phyloP scores from a whole-genome alignment of 2,888 invertebrate genomes.

The Macrostomum cliftonense region DNA sequence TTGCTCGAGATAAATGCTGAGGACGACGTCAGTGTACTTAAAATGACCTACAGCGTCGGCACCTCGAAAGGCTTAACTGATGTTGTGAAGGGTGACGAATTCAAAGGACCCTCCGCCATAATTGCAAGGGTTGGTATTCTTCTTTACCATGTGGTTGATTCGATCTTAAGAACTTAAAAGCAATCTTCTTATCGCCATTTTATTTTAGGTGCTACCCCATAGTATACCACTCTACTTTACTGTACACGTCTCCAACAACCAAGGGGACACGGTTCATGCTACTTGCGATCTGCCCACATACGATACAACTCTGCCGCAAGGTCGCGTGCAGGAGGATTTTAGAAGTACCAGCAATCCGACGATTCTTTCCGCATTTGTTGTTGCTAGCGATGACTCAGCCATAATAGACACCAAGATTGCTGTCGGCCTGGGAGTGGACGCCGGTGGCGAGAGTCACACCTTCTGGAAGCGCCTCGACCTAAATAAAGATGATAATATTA shows the following conservation, averaged over 20 bases:
- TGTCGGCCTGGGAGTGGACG: neutral
- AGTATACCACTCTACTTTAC: constrained; percentile 19
- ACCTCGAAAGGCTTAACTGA: constrained; percentile 1
- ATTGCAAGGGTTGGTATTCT: neutral
- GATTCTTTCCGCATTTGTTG: constrained; percentile 15
- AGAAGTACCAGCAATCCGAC: constrained; percentile 17
- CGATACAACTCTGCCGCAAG: constrained; percentile 18
- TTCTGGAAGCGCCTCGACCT: too few species aligned
- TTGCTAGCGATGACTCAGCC: constrained; percentile 17
- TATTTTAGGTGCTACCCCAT: neutral
- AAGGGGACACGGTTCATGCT: constrained; percentile 14
- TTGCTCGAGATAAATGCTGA: constrained; percentile 3
- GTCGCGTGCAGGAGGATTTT: constrained; percentile 16
- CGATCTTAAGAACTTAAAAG: too few species aligned
- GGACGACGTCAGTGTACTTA: constrained; percentile 5
- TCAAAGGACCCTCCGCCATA: constrained; percentile 3
- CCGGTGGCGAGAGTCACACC: neutral
- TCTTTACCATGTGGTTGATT: neutral
- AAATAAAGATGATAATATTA: too few species aligned
- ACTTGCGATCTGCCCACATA: constrained; percentile 17
- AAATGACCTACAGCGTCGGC: constrained; percentile 6
- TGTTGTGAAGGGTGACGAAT: neutral
- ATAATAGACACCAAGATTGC: neutral
- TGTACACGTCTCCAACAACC: constrained; percentile 18
- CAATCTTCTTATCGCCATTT: too few species aligned